Conservation (phyloP, 2,888 invertebrate genomes). For the Amiota communis region DNA sequence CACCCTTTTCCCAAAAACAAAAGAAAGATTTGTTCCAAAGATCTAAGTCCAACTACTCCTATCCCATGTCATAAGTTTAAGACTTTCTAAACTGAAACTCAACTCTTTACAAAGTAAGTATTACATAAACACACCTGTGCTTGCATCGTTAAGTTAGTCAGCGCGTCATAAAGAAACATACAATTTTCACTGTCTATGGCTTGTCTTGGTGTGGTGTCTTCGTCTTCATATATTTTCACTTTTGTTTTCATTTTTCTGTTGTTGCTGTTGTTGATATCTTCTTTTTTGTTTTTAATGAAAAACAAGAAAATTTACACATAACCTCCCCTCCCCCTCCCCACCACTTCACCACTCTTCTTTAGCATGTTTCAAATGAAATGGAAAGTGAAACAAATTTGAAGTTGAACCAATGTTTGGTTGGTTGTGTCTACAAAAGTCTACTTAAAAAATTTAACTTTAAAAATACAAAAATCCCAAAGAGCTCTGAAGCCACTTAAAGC, state of each 20-base stretch:
- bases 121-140: conserved; percentile 9
- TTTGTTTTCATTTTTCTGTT: conserved; percentile 5
- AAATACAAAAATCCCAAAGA: conserved; percentile 3
- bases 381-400: conserved; percentile 7
- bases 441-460: conserved; percentile 19
- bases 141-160: no score
- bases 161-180: not conserved
- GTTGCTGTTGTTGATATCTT: not conserved
- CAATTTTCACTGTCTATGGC: not conserved
- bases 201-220: no score
- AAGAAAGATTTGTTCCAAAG: no score
- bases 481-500: conserved; percentile 4
- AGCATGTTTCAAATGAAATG: conserved; percentile 14
- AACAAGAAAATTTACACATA: conserved; percentile 15
- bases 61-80: not conserved
- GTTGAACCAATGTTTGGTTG: no score
- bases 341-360: no score
- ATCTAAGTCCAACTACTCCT: not conserved
- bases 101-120: not conserved
- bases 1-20: no score
- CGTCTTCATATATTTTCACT: conserved; percentile 11
- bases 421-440: not conserved
- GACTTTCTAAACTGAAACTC: not conserved
- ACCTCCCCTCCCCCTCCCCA: not conserved
- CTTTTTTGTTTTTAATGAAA: conserved; percentile 1